Percentiles rank a stretch among this genome's conserved stretches.
phyloP scores from a whole-genome alignment of 2,888 invertebrate genomes.

The Stramonita haemastoma region DNA sequence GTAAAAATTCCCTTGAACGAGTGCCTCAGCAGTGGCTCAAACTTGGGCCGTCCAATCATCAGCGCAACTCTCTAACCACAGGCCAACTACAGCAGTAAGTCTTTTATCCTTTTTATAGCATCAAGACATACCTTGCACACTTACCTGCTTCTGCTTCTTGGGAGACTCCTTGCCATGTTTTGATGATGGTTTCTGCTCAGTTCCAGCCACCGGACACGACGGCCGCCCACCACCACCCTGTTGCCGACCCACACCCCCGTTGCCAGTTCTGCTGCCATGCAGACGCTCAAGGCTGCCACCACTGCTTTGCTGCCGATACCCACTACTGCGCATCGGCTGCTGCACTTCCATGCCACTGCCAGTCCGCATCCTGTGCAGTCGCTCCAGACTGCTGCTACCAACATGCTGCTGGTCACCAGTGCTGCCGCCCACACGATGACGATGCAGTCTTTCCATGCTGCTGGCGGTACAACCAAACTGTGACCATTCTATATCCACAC shows the following conservation, averaged over 20 bases:
- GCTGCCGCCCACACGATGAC: neutral
- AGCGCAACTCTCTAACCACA: no score
- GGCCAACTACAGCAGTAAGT: neutral
- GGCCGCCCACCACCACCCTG: neutral
- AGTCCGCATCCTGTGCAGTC: neutral
- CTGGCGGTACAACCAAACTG: neutral
- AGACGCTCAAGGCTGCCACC: constrained; percentile 8
- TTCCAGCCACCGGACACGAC: neutral
- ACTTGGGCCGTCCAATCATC: no score
- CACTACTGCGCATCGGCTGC: neutral
- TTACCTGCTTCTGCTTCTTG: constrained; percentile 12
- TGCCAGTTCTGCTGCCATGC: constrained; percentile 22
- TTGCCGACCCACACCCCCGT: neutral
- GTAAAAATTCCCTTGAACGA: neutral
- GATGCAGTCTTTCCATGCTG: constrained; percentile 20
- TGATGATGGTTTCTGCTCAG: neutral
- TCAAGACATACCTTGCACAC: neutral
- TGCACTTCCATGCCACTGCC: neutral
- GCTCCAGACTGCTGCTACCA: neutral
- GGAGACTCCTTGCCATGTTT: constrained; percentile 5
- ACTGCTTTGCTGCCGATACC: neutral
- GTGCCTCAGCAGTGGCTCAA: neutral
- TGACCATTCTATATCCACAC: neutral
- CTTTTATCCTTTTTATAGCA: no score
- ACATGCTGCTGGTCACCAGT: neutral